Evolutionary conservation across 2,888 invertebrate genomes (phyloP).

Genomic region (Stenodema calcarata): DNA sequence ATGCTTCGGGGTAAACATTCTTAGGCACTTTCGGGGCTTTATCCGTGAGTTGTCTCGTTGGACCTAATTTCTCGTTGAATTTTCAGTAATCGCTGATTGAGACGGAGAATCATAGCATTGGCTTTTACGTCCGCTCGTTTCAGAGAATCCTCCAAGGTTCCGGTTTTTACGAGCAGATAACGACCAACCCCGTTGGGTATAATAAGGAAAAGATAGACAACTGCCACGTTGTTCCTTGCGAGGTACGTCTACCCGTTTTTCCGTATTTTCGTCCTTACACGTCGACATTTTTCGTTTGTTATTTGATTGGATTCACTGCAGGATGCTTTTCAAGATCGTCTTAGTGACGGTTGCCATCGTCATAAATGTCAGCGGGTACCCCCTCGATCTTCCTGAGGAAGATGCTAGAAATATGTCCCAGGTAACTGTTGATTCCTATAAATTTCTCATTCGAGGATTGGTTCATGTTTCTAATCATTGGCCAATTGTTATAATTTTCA

Average conservation of each 20-base stretch:
- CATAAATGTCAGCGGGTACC: background rate
- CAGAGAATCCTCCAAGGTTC: background rate
- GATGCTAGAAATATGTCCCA: background rate
- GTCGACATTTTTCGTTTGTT: background rate
- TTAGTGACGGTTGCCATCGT: background rate
- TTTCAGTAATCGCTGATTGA: no score
- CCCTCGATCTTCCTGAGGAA: background rate
- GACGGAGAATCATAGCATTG: no score
- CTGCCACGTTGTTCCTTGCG: background rate
- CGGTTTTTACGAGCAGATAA: background rate
- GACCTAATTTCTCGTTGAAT: no score
- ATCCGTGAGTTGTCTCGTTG: no score
- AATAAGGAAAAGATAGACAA: background rate
- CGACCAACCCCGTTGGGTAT: background rate
- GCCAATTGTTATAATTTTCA: no score
- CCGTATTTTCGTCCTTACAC: background rate
- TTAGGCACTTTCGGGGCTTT: no score
- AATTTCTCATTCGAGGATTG: no score
- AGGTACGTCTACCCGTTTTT: background rate
- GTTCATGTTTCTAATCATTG: no score
- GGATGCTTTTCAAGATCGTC: background rate
- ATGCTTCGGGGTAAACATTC: no score
- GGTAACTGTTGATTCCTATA: background rate
- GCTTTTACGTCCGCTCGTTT: background rate
- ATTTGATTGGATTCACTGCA: background rate